A percentile compares a stretch with the other conserved stretches of the same genome.
phyloP scores from a whole-genome alignment of 2,113 vertebrate species.

The Antennarius striatus region DNA sequence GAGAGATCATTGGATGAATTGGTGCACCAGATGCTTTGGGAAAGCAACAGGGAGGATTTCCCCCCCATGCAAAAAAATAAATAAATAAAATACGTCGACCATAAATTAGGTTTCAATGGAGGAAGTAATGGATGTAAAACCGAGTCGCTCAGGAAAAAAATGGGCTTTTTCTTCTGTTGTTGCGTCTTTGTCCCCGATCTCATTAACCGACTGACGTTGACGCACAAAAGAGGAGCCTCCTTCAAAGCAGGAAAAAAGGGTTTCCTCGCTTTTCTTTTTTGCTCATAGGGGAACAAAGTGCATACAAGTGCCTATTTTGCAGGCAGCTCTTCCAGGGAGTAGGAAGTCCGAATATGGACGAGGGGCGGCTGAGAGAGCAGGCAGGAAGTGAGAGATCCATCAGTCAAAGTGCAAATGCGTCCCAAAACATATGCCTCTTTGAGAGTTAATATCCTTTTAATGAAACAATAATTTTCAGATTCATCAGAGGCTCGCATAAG shows the following conservation, averaged over 20 bases:
- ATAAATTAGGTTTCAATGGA: constrained; percentile 12
- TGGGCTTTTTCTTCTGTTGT: constrained; percentile 4
- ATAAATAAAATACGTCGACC: constrained; percentile 1
- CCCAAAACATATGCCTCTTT: constrained; percentile 26
- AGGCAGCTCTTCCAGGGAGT: not conserved
- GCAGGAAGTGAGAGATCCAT: constrained; percentile 4
- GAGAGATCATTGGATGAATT: constrained; percentile 31
- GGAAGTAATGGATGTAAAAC: constrained; percentile 1
- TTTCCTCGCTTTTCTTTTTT: too few species aligned
- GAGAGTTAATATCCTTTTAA: constrained; percentile 49
- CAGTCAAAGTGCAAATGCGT: constrained; percentile 4
- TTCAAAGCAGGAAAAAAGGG: not conserved
- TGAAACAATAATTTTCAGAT: constrained; percentile 42
- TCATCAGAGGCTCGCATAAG: constrained; percentile 14
- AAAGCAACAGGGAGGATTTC: not conserved
- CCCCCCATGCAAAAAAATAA: too few species aligned
- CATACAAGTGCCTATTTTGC: too few species aligned
- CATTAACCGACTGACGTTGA: constrained; percentile 22
- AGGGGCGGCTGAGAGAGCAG: not conserved
- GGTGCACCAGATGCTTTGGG: constrained; percentile 27
- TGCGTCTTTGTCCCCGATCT: constrained; percentile 28
- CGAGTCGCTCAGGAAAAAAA: constrained; percentile 7
- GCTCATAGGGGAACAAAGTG: too few species aligned
- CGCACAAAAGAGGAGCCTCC: not conserved
- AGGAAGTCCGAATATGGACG: constrained; percentile 12